Evolutionary conservation across 2,888 invertebrate genomes (phyloP), one percentile per base, ranked within the genome.

Genomic region (Thecocarcelia acutangulata): DNA sequence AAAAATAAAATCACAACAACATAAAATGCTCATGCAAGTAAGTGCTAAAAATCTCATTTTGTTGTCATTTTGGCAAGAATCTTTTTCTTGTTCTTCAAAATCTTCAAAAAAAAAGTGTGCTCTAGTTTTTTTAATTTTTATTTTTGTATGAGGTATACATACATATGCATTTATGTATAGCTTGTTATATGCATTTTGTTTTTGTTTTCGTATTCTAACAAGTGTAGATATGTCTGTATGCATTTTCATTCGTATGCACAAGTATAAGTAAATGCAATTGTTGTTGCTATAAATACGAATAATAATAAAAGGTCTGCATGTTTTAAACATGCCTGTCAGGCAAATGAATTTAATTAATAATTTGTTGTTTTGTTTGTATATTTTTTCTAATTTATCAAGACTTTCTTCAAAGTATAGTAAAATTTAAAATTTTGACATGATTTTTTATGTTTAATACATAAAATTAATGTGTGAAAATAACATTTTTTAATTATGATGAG

Each of bases 341-440:
- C 42, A 70, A 74, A 69, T 82, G 69, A 56, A 78, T 69, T 69
- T 69, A 73, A 78, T 78, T 82, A 78, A 77, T 73, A 74, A 74
- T 64, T 69, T 68, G 59, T 61, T 68, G 33, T 42, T 2, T 66
- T 68, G 68, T 75, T 68, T 13, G 12, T 37, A 15, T 17, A 46
- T 37, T 74, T 37, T 74, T 63, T 64, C 54, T 66, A 78, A 78
- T 58, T 72, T 40, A 69, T 68, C 40, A 48, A n/a, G 82, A 70
- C 64, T 74, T 73, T 78, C 77, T 58, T 77, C 44, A 74, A 69
- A 46, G 46, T 59, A 46, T 66, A 64, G 75, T 74, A 77, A 74
- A 78, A 64, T 70, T 64, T 52, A 59, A 82, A 74, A 64, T 28
- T 69, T 69, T 82, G 82, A 78, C 82, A 82, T 82, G 78, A 81